phyloP scores from a whole-genome alignment of 1,140 invertebrate species.

The Drosophila asahinai region DNA sequence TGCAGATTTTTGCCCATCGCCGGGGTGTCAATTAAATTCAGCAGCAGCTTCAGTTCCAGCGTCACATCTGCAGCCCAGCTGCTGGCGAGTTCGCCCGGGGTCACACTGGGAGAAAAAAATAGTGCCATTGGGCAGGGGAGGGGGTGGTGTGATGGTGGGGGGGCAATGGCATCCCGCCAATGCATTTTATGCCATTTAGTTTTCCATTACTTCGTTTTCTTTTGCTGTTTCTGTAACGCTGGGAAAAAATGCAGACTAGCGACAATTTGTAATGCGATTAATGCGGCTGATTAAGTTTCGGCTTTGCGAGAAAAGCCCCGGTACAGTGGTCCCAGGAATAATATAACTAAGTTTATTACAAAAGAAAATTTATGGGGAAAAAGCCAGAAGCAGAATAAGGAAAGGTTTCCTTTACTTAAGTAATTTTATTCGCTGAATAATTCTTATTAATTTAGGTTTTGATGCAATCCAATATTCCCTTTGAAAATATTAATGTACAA shows the following conservation, averaged over 20 bases:
- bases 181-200: constrained; percentile 68
- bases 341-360: too few species aligned
- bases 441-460: too few species aligned
- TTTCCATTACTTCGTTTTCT: constrained; percentile 64
- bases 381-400: too few species aligned
- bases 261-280: constrained; percentile 81
- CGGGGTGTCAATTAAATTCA: constrained; percentile 80
- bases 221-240: constrained; percentile 17
- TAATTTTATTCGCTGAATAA: too few species aligned
- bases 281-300: constrained; percentile 74
- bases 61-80: constrained; percentile 42
- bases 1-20: constrained; percentile 68
- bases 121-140: constrained; percentile 24
- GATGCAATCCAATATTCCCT: too few species aligned
- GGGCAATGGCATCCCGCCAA: constrained; percentile 65
- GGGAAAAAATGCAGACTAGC: constrained; percentile 61
- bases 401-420: not conserved
- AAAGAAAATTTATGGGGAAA: too few species aligned
- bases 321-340: constrained; percentile 9
- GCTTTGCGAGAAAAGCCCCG: constrained; percentile 22
- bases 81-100: constrained; percentile 19
- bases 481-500: too few species aligned
- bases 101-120: constrained; percentile 37
- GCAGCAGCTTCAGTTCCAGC: constrained; percentile 33
- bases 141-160: constrained; percentile 10